These are phyloP conservation scores for Sebastes iracundus DNA, from an alignment of 2,797 vertebrate genomes.

Conservation along the genomic window DNA sequence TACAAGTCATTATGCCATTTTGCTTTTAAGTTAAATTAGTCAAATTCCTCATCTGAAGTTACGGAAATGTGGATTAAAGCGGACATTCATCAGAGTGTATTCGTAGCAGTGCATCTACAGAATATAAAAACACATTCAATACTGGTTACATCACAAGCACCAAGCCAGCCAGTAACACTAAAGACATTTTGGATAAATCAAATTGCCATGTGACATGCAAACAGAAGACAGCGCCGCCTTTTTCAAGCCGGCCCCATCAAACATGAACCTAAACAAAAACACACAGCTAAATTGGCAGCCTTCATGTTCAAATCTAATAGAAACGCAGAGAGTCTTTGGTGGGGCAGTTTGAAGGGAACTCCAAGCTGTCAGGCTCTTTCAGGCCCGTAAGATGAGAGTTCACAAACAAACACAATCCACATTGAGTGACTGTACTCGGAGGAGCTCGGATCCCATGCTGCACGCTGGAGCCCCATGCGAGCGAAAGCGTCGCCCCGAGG, in stretches of 20 bases:
- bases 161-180: slow-evolving; percentile 33
- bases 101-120: background rate
- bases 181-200: slow-evolving; percentile 61
- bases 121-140: slow-evolving; percentile 25
- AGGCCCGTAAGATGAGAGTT: slow-evolving; percentile 68
- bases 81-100: background rate
- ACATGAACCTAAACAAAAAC: slow-evolving; percentile 77
- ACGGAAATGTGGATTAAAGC: slow-evolving; percentile 10
- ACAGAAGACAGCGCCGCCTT: slow-evolving; percentile 54
- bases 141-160: slow-evolving; percentile 47
- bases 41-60: background rate
- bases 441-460: slow-evolving; percentile 52
- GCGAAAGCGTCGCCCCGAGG: slow-evolving; percentile 63
- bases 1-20: background rate
- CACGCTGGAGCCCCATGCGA: slow-evolving; percentile 56
- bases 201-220: slow-evolving; percentile 67
- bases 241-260: slow-evolving; percentile 71
- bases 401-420: slow-evolving; percentile 81
- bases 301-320: slow-evolving; percentile 73
- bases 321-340: slow-evolving; percentile 63
- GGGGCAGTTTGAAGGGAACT: slow-evolving; percentile 59
- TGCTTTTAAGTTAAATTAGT: slow-evolving; percentile 3
- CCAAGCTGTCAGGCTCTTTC: slow-evolving; percentile 63
- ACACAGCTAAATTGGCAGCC: slow-evolving; percentile 71
- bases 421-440: slow-evolving; percentile 66